phyloP scores from a whole-genome alignment of 2,113 vertebrate genomes.

The Sebastes fasciatus region DNA sequence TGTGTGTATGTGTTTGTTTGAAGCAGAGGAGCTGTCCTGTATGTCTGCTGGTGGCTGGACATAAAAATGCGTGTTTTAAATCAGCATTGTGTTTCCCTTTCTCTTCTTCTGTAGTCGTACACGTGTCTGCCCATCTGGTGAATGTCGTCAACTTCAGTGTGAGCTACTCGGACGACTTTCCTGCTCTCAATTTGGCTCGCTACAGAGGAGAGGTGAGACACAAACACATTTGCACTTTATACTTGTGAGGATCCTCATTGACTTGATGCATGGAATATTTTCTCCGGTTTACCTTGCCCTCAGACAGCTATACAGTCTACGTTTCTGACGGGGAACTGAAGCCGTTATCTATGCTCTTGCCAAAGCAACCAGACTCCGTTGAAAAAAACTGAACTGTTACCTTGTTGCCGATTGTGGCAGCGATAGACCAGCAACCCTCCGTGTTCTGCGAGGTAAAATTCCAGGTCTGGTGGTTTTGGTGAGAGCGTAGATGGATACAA shows the following conservation, averaged over 20 bases:
- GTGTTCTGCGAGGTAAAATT: too few species aligned
- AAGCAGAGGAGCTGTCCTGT: background rate
- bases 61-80: conserved; percentile 4
- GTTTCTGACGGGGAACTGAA: too few species aligned
- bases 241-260: background rate
- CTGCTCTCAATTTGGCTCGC: conserved; percentile 90
- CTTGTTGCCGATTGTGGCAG: too few species aligned
- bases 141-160: conserved; percentile 93
- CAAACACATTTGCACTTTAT: background rate
- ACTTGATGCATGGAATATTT: background rate
- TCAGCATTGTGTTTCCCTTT: conserved; percentile 26
- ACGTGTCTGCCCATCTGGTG: conserved; percentile 94
- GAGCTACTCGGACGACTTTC: conserved; percentile 90
- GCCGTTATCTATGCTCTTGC: too few species aligned
- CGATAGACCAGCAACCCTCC: too few species aligned
- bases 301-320: too few species aligned
- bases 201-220: conserved; percentile 91
- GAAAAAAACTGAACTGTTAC: too few species aligned
- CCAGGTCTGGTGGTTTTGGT: too few species aligned
- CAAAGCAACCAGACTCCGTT: too few species aligned
- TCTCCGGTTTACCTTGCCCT: too few species aligned
- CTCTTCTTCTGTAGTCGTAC: conserved; percentile 85
- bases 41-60: background rate
- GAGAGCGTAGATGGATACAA: too few species aligned
- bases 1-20: conserved; percentile 31